Base-by-base conservation (phyloP, 2,888 invertebrate species). In the Eucriotettix oculatus region DNA sequence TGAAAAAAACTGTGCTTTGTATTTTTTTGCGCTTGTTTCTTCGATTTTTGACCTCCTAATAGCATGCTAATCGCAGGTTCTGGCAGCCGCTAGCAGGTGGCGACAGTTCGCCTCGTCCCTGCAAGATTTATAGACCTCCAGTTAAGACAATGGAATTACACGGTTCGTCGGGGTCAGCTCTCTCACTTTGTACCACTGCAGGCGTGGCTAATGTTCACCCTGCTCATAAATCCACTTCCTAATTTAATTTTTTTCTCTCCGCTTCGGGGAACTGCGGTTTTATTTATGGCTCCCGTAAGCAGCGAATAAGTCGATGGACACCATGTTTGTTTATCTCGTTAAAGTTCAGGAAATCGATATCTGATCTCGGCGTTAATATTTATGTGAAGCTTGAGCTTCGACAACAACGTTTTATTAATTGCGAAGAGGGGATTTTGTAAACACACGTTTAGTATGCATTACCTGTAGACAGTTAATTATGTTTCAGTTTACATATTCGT, bases 191-290 rank as follows among this genome's bases (percentile, higher is more conserved):
- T 54, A 17, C 55, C 55, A 14, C n/a, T n/a, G 48, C 48, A n/a
- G 48, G 48, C 48, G 48, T n/a, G 48, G 14, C 48, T 48, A 48
- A 48, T 48, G 48, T n/a, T 12, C 48, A n/a, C 12, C 48, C 48
- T 17, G 17, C 58, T 54, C 57, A 59, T 61, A 61, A 61, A 61
- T 61, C 61, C 58, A 57, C 52, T 61, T 54, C 57, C 57, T 61
- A 61, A 59, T 61, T 61, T 61, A 61, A 59, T 59, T 59, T 59
- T 61, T 59, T 57, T 11, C 55, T 16, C 16, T n/a, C 48, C 48
- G n/a, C 48, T 48, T 48, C 48, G 14, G 14, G 14, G 48, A n/a
- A 12, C 48, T 12, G 48, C 48, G n/a, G 48, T 48, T 48, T 29
- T 48, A n/a, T 48, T 48, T 48, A 48, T 48, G 48, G 48, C 48